Evolutionary conservation across 2,888 invertebrate genomes (phyloP).

Genomic region (Ochropleura leucogaster): DNA sequence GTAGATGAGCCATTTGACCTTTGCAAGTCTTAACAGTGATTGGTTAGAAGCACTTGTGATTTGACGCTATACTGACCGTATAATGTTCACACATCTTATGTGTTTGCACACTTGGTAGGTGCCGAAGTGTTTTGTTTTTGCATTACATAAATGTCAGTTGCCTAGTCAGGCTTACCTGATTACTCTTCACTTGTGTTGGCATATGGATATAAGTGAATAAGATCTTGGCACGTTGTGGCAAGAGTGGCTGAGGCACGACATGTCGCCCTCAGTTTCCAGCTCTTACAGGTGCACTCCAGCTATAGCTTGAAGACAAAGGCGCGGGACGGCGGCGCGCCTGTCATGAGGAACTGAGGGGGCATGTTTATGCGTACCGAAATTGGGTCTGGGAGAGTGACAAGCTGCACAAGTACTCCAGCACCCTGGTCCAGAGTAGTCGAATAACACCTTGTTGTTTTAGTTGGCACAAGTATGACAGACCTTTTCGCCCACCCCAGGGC

Average conservation of each 20-base stretch:
- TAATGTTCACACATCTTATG: constrained; percentile 32
- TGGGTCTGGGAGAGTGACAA: too few relatives aligned
- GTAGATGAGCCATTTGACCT: constrained; percentile 22
- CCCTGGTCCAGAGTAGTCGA: not conserved
- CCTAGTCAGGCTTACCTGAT: not conserved
- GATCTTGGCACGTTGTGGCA: not conserved
- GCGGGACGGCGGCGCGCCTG: not conserved
- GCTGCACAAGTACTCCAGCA: not conserved
- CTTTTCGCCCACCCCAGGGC: not conserved
- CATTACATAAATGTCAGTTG: not conserved
- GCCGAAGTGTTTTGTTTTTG: constrained; percentile 24
- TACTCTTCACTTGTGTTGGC: not conserved
- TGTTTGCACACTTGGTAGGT: constrained; percentile 23
- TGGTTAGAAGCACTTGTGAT: constrained; percentile 14
- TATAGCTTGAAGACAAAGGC: not conserved
- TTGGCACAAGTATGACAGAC: not conserved
- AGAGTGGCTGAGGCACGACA: not conserved
- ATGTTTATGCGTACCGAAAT: not conserved
- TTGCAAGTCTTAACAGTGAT: constrained; percentile 12
- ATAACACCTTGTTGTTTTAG: not conserved
- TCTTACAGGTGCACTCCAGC: not conserved
- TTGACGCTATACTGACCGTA: constrained; percentile 21
- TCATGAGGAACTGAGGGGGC: not conserved
- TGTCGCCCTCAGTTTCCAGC: not conserved
- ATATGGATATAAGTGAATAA: not conserved